Evolutionary conservation across 2,797 vertebrate species (phyloP).

Genomic region (Melanogrammus aeglefinus): DNA sequence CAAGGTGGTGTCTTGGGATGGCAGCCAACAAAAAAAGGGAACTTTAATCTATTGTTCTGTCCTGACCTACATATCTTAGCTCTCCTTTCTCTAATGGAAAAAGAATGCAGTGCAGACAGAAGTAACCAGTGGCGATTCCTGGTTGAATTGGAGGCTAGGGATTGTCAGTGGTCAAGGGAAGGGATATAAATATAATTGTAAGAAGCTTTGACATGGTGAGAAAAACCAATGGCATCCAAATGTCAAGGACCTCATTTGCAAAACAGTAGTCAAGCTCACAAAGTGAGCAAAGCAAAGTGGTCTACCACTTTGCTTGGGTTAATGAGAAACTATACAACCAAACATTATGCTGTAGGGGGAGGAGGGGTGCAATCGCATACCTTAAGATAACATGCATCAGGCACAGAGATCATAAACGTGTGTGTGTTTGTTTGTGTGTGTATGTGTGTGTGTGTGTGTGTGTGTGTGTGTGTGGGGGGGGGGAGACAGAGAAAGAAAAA

Average conservation of each 20-base stretch:
- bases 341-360: not conserved
- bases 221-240: not conserved
- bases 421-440: no score
- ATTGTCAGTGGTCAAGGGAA: not conserved
- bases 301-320: not conserved
- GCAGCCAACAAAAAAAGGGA: not conserved
- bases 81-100: not conserved
- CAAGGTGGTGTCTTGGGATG: not conserved
- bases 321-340: not conserved
- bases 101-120: not conserved
- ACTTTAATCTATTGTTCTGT: not conserved
- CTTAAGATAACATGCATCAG: not conserved
- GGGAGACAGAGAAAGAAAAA: no score
- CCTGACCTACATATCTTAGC: not conserved
- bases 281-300: not conserved
- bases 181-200: not conserved
- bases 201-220: not conserved
- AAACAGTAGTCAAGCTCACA: not conserved
- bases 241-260: not conserved
- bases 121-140: not conserved
- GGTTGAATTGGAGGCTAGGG: not conserved
- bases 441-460: not conserved
- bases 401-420: not conserved
- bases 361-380: not conserved
- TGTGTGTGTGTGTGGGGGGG: no score